Evolutionary conservation across 2,888 invertebrate genomes (phyloP).

Genomic region (Drosophila fulvimacula): DNA sequence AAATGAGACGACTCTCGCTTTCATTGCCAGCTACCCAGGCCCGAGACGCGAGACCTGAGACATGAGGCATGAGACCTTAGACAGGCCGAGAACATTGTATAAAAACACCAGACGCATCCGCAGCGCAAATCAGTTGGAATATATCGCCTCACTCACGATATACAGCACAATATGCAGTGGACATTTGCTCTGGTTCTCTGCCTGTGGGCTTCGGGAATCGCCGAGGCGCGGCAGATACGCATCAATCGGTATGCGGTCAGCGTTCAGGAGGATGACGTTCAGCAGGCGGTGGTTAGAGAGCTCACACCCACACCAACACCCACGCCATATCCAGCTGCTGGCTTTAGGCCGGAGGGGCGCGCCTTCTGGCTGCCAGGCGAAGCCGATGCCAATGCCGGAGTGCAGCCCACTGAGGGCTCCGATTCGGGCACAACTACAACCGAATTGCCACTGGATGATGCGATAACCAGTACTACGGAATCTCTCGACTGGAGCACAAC

Average conservation of each 20-base stretch:
- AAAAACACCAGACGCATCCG: constrained; percentile 52
- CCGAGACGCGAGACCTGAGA: constrained; percentile 33
- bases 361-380: constrained; percentile 73
- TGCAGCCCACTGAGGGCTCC: constrained; percentile 22
- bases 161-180: constrained; percentile 47
- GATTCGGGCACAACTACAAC: constrained; percentile 65
- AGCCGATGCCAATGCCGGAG: constrained; percentile 16
- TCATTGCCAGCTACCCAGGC: constrained; percentile 39
- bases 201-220: constrained; percentile 39
- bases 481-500: constrained; percentile 57
- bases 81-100: constrained; percentile 65
- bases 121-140: constrained; percentile 57
- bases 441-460: constrained; percentile 39
- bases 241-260: constrained; percentile 74
- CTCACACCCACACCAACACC: constrained; percentile 46
- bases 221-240: constrained; percentile 74
- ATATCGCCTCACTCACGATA: constrained; percentile 38
- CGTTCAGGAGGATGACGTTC: constrained; percentile 65
- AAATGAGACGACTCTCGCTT: constrained; percentile 67
- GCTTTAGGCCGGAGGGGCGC: constrained; percentile 70
- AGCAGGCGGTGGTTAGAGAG: constrained; percentile 60
- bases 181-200: constrained; percentile 34
- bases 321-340: constrained; percentile 74
- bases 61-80: constrained; percentile 60
- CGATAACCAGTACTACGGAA: constrained; percentile 58